Evolutionary conservation across 2,888 invertebrate genomes (phyloP).

Genomic region (Drosophila anomalipes): DNA sequence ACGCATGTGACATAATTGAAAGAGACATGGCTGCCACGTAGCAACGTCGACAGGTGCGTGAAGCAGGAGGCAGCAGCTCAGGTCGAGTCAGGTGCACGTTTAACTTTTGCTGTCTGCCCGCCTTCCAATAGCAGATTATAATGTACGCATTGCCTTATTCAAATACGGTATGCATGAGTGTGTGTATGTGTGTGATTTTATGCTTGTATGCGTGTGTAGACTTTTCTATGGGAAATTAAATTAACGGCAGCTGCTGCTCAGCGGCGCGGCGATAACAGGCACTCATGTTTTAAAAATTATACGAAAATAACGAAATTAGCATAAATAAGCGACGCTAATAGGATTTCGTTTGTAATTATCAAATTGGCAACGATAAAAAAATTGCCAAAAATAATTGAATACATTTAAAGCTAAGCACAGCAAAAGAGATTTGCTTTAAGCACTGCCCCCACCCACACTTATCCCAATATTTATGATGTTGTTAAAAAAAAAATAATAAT

Average conservation of each 20-base stretch:
- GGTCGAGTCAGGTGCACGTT: constrained; percentile 51
- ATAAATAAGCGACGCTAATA: constrained; percentile 76
- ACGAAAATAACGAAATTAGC: constrained; percentile 73
- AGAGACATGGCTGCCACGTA: constrained; percentile 69
- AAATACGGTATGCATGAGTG: constrained; percentile 43
- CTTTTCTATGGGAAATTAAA: constrained; percentile 63
- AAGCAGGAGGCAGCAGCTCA: background rate
- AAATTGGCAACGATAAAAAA: constrained; percentile 61
- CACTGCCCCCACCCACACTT: constrained; percentile 5
- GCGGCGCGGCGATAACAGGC: constrained; percentile 61
- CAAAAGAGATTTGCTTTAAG: constrained; percentile 18
- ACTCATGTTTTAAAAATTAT: constrained; percentile 71
- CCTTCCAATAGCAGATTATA: constrained; percentile 71
- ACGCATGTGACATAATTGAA: constrained; percentile 77
- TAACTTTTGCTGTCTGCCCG: constrained; percentile 51
- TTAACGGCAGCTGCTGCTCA: constrained; percentile 60
- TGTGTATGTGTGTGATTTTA: constrained; percentile 5
- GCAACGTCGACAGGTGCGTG: constrained; percentile 26
- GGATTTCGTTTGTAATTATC: constrained; percentile 77
- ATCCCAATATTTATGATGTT: constrained; percentile 3
- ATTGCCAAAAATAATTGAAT: constrained; percentile 40
- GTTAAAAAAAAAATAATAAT: constrained; percentile 19
- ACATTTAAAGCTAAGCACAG: constrained; percentile 44
- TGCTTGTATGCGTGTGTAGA: constrained; percentile 5
- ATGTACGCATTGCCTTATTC: constrained; percentile 77